Percentiles rank a stretch among this genome's conserved stretches.
These are phyloP conservation scores for Catostylus mosaicus DNA, from an alignment of 30 jellyfish, hydroid and myxozoan genomes.

Conservation along the genomic window DNA sequence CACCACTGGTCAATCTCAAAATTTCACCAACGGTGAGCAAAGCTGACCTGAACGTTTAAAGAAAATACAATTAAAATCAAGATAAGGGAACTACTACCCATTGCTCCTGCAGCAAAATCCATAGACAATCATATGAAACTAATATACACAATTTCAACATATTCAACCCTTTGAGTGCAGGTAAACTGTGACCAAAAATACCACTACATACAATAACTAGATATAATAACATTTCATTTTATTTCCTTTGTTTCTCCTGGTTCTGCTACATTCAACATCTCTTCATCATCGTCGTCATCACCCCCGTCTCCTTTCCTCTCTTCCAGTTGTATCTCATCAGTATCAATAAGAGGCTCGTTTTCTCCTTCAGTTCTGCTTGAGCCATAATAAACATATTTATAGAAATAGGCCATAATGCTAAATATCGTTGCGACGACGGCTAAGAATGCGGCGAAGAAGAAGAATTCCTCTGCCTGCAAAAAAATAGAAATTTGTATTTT, in stretches of 20 bases:
- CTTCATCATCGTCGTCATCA: constrained; percentile 30
- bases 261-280: background rate
- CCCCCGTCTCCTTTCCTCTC: constrained; percentile 16
- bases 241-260: background rate
- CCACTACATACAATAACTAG: too few species aligned
- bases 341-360: constrained; percentile 5
- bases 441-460: constrained; percentile 91
- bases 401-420: constrained; percentile 96
- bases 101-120: too few species aligned
- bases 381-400: constrained; percentile 92
- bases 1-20: too few species aligned
- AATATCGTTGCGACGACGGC: constrained; percentile 91
- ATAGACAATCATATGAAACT: too few species aligned
- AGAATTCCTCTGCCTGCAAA: constrained; percentile 95
- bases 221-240: background rate
- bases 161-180: too few species aligned
- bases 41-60: too few species aligned
- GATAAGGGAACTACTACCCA: too few species aligned
- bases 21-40: too few species aligned
- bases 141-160: too few species aligned
- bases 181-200: too few species aligned
- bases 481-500: too few species aligned
- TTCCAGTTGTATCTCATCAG: constrained; percentile 16
- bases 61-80: too few species aligned
- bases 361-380: constrained; percentile 77